Percentiles rank a stretch among this genome's conserved stretches.
These are phyloP conservation scores for Aspidoscelis tigris DNA, from an alignment of 2,113 vertebrate genomes.

Conservation along the genomic window DNA sequence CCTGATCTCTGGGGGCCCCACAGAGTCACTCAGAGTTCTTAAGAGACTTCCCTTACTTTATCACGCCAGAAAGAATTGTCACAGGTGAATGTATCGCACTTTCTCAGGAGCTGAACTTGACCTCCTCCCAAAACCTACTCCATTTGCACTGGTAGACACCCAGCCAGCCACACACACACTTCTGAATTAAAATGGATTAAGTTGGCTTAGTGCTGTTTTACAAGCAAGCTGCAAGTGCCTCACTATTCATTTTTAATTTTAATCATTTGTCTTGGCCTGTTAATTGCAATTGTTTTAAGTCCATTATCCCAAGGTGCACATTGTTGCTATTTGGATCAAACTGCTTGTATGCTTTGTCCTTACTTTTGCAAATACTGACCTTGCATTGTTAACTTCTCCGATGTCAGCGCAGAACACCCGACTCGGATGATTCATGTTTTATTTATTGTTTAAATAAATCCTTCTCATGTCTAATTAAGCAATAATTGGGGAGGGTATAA, in stretches of 20 bases:
- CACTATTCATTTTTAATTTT: slow-evolving; percentile 78
- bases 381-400: slow-evolving; percentile 78
- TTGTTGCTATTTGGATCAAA: slow-evolving; percentile 81
- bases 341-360: slow-evolving; percentile 83
- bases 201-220: slow-evolving; percentile 86
- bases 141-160: slow-evolving; percentile 65
- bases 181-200: slow-evolving; percentile 80
- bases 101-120: slow-evolving; percentile 87
- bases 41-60: slow-evolving; percentile 87
- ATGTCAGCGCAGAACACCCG: slow-evolving; percentile 74
- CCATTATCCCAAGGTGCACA: slow-evolving; percentile 88
- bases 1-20: slow-evolving; percentile 86
- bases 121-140: slow-evolving; percentile 69
- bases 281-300: slow-evolving; percentile 99
- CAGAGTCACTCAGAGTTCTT: slow-evolving; percentile 79
- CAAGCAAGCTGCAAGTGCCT: slow-evolving; percentile 74
- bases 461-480: slow-evolving; percentile 54
- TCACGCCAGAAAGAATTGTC: slow-evolving; percentile 88
- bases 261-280: slow-evolving; percentile 91
- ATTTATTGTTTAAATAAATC: not conserved
- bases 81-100: slow-evolving; percentile 89
- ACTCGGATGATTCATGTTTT: slow-evolving; percentile 58
- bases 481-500: slow-evolving; percentile 17
- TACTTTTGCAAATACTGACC: slow-evolving; percentile 86
- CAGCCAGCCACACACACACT: not conserved